Base-by-base conservation (phyloP, 2,888 invertebrate species). In the Cerceris rybyensis region DNA sequence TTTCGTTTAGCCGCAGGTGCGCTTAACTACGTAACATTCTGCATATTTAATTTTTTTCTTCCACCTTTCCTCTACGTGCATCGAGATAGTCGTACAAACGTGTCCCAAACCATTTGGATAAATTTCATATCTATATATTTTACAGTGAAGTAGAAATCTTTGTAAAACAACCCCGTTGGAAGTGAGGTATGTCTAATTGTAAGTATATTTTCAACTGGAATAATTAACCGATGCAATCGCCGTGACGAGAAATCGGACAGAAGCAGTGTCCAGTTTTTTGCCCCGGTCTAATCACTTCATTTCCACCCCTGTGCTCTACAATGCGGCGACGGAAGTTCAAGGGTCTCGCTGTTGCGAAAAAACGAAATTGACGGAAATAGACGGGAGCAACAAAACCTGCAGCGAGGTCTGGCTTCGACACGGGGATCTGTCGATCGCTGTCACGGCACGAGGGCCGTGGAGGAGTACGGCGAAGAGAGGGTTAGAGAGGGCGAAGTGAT, bases 401-500 rank as follows among this genome's bases (percentile, higher is more conserved):
- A 64, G 69, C 65, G 78, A 80, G 77, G 72, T 86, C 82, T 83
- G 86, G 77, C 60, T 61, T 63, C 78, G 85, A 85, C 85, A 79
- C 67, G 82, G 75, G 81, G 77, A 83, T 86, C 86, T 85, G 88
- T 86, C 87, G 86, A 86, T 86, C 82, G 84, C 83, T 87, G 87
- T 87, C 86, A 86, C 80, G 66, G 39, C 43, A 80, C 82, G 82
- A 84, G 84, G 73, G 73, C 77, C 77, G 78, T 70, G 76, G 73
- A 80, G 74, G 72, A 67, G 75, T 57, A 70, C 59, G 60, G 72
- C 69, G 74, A 80, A 65, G 73, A 75, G 76, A 76, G 83, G 74
- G 75, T 61, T 77, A 81, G 80, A 78, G 80, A 85, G 85, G 81
- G 74, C 78, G 85, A 84, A 85, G 87, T 81, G 88, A 89, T 89